A percentile compares a stretch with the other conserved stretches of the same genome.
These are phyloP conservation scores for Melanotaenia parkinsoni DNA, from an alignment of 2,797 vertebrate genomes.

Conservation along the genomic window DNA sequence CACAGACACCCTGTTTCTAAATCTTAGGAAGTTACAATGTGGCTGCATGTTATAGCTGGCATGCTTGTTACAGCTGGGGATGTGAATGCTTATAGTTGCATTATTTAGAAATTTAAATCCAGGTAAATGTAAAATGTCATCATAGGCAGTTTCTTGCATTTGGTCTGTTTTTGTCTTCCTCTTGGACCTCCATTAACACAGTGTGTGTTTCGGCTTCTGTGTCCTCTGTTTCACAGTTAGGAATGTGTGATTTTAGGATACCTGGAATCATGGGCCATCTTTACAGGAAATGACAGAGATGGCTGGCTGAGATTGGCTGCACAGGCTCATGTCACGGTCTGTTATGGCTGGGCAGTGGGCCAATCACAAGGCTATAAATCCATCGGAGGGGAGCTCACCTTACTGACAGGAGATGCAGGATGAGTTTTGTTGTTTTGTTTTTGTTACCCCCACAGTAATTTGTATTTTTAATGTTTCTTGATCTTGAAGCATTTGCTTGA, in stretches of 20 bases:
- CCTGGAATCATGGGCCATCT: constrained; percentile 76
- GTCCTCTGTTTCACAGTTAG: constrained; percentile 41
- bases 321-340: constrained; percentile 74
- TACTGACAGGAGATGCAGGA: constrained; percentile 34
- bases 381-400: constrained; percentile 53
- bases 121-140: not conserved
- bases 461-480: not conserved
- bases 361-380: constrained; percentile 58
- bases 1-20: not conserved
- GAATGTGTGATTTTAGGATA: constrained; percentile 76
- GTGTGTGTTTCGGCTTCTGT: constrained; percentile 12
- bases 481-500: not conserved
- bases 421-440: not conserved
- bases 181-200: constrained; percentile 18
- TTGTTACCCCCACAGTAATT: not conserved
- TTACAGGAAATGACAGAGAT: constrained; percentile 82
- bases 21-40: not conserved
- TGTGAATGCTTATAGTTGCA: not conserved
- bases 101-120: not conserved
- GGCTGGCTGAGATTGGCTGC: constrained; percentile 76
- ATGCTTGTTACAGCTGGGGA: too few relatives aligned
- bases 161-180: not conserved
- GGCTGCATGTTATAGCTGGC: too few relatives aligned
- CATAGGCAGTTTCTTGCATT: not conserved
- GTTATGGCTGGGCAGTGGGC: constrained; percentile 71